Evolutionary conservation across 30 jellyfish, hydroid and myxozoan species (phyloP).

Genomic region (Catostylus mosaicus): DNA sequence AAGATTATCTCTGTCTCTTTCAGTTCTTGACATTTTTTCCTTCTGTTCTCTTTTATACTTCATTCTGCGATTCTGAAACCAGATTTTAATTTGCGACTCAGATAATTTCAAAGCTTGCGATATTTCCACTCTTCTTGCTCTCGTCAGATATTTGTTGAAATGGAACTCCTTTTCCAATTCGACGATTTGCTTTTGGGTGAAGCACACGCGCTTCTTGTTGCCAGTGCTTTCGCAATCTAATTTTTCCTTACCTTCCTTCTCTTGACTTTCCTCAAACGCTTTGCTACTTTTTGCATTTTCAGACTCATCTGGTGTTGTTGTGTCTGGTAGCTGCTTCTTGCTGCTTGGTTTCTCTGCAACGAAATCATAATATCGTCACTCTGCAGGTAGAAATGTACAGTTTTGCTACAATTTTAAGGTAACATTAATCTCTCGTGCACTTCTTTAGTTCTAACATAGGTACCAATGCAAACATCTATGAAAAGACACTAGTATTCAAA

Average conservation of each 20-base stretch:
- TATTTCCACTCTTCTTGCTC: slow-evolving; percentile 83
- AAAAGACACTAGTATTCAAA: too few relatives aligned
- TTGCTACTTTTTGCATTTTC: neutral
- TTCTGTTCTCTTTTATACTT: slow-evolving; percentile 89
- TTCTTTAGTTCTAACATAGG: too few relatives aligned
- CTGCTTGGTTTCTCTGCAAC: slow-evolving; percentile 4
- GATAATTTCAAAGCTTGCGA: slow-evolving; percentile 76
- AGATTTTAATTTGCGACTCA: slow-evolving; percentile 82
- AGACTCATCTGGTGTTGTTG: slow-evolving; percentile 2
- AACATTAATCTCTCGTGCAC: too few relatives aligned
- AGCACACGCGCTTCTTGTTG: slow-evolving; percentile 82
- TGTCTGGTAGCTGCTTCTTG: slow-evolving; percentile 32
- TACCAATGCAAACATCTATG: too few relatives aligned
- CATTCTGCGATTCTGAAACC: slow-evolving; percentile 95
- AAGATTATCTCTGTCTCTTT: slow-evolving; percentile 54
- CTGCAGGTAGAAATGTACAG: too few relatives aligned
- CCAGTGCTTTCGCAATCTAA: slow-evolving; percentile 47
- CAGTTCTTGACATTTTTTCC: slow-evolving; percentile 66
- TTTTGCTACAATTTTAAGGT: too few relatives aligned
- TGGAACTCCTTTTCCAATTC: slow-evolving; percentile 95
- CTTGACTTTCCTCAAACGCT: neutral
- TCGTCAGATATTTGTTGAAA: slow-evolving; percentile 72
- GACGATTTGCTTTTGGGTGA: slow-evolving; percentile 91
- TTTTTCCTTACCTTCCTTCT: slow-evolving; percentile 29
- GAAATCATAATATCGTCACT: too few relatives aligned